Percentiles rank a stretch among this genome's conserved stretches.
Evolutionary conservation across 37 sponge, comb jelly and placozoan genomes (phyloP).

Genomic region (Crambe crambe): DNA sequence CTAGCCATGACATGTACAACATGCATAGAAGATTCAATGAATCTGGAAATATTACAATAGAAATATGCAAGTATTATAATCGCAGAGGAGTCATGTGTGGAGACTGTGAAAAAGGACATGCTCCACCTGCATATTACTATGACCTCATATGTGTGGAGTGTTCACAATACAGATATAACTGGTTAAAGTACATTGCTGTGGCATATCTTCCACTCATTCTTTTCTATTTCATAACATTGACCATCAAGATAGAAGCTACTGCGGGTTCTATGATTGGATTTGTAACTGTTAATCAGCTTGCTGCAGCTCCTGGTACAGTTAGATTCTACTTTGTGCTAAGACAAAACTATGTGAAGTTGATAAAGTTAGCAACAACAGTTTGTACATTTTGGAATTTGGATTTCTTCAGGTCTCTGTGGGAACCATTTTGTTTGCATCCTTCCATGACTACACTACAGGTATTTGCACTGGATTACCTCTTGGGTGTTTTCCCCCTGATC

Average conservation of each 20-base stretch:
- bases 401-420: too few relatives aligned
- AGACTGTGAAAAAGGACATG: conserved; percentile 20
- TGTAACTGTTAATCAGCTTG: background rate
- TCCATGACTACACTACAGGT: conserved; percentile 1
- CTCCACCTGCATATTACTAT: conserved; percentile 39
- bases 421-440: too few relatives aligned
- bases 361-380: too few relatives aligned
- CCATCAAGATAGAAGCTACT: conserved; percentile 28
- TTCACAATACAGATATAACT: background rate
- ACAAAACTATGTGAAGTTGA: too few relatives aligned
- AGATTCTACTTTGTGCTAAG: background rate
- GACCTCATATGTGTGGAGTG: conserved; percentile 15
- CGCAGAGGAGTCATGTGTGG: conserved; percentile 17
- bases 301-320: background rate
- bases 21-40: background rate
- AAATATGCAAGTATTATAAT: background rate
- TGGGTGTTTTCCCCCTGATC: background rate
- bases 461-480: background rate
- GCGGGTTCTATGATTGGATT: background rate
- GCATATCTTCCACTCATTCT: conserved; percentile 52
- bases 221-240: conserved; percentile 32
- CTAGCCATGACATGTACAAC: too few relatives aligned
- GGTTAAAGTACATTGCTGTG: conserved; percentile 9
- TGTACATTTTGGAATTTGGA: too few relatives aligned
- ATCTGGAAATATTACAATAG: background rate